phyloP scores from a whole-genome alignment of 2,888 invertebrate genomes.

The Laothoe populi region DNA sequence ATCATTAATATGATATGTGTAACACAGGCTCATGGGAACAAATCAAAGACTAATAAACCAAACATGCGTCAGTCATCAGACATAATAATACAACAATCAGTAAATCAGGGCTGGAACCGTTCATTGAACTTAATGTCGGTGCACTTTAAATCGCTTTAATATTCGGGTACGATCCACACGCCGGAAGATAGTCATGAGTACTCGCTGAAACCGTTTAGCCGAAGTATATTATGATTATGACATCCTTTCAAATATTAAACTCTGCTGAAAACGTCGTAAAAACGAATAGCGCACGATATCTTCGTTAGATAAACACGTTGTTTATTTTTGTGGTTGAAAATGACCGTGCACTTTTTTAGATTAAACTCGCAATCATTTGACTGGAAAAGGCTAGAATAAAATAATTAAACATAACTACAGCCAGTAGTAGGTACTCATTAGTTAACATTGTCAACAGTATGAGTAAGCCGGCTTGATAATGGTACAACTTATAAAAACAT shows the following conservation, averaged over 20 bases:
- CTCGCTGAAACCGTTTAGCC: conserved; percentile 25
- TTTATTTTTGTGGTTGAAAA: conserved; percentile 6
- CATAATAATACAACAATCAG: no score
- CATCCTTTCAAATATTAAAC: conserved; percentile 14
- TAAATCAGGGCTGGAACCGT: conserved; percentile 41
- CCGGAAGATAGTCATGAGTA: conserved; percentile 49
- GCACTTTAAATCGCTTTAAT: conserved; percentile 52
- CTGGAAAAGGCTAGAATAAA: not conserved
- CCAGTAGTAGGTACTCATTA: no score
- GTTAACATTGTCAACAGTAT: no score
- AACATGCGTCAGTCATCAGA: not conserved
- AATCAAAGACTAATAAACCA: not conserved
- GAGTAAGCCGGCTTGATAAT: no score
- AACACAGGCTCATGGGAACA: no score
- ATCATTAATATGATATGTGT: no score
- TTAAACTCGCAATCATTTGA: not conserved
- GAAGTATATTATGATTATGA: conserved; percentile 10
- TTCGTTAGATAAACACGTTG: not conserved
- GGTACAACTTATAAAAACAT: no score
- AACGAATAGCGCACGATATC: conserved; percentile 16
- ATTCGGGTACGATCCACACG: conserved; percentile 35
- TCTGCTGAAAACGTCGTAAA: conserved; percentile 9
- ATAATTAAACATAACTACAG: no score
- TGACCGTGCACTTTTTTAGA: conserved; percentile 2
- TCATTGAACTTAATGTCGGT: conserved; percentile 51